phyloP scores from a whole-genome alignment of 2,113 vertebrate genomes.

The Pygathrix nemaeus region DNA sequence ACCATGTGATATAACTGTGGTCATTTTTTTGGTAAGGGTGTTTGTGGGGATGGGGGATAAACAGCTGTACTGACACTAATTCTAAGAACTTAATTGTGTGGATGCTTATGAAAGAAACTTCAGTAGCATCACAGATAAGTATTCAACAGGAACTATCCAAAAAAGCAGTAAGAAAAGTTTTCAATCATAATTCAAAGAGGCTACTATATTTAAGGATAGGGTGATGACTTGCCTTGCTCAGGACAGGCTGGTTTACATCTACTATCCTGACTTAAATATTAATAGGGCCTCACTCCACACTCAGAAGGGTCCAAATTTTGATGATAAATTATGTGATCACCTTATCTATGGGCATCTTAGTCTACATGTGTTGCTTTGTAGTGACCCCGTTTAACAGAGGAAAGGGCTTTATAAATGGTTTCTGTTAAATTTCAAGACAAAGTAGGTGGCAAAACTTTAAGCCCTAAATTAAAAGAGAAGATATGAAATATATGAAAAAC shows the following conservation, averaged over 20 bases:
- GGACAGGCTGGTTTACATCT: not conserved
- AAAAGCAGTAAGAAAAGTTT: slow-evolving; percentile 12
- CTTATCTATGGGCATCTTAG: not conserved
- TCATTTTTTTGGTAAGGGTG: not conserved
- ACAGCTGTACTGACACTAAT: not conserved
- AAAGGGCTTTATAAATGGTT: not conserved
- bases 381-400: not conserved
- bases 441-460: slow-evolving; percentile 15
- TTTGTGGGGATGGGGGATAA: not conserved
- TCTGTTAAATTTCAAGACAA: slow-evolving; percentile 30
- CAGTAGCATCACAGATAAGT: not conserved
- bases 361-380: not conserved
- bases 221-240: not conserved
- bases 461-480: slow-evolving; percentile 28
- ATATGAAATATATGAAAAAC: slow-evolving; percentile 70
- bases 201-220: not conserved
- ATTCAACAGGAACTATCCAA: not conserved
- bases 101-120: slow-evolving; percentile 7
- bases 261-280: slow-evolving; percentile 15
- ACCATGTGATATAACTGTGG: not conserved
- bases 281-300: not conserved
- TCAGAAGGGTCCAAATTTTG: not conserved
- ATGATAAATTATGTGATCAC: not conserved
- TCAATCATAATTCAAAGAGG: not conserved
- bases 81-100: not conserved